A percentile compares a stretch with the other conserved stretches of the same genome.
Evolutionary conservation across 1,140 invertebrate genomes (phyloP).

Genomic region (Drosophila bifasciata): DNA sequence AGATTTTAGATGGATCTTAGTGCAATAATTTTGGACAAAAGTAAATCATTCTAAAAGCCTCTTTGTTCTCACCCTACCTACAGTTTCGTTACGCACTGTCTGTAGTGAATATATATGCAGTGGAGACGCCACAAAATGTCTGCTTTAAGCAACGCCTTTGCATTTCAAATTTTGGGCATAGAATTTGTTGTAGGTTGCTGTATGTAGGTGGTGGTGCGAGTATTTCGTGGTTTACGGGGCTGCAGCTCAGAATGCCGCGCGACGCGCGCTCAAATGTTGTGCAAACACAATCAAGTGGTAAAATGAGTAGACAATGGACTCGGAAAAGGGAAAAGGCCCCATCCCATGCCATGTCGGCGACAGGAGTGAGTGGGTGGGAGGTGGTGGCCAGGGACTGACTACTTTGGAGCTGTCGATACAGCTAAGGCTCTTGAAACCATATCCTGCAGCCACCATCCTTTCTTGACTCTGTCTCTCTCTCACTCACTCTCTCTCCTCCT

Average conservation of each 20-base stretch:
- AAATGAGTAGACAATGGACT: constrained; percentile 73
- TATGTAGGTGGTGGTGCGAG: constrained; percentile 7
- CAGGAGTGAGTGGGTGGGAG: background rate
- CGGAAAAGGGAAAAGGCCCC: constrained; percentile 25
- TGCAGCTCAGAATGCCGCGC: constrained; percentile 25
- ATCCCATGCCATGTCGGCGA: constrained; percentile 4
- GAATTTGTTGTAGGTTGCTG: constrained; percentile 19
- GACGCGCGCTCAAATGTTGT: constrained; percentile 45
- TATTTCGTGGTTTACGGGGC: constrained; percentile 8
- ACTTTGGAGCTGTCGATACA: constrained; percentile 47
- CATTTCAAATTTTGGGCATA: constrained; percentile 56
- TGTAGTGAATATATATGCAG: background rate
- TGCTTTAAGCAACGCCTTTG: constrained; percentile 42
- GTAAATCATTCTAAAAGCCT: too few relatives aligned
- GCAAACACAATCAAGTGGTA: constrained; percentile 73
- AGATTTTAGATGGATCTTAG: too few relatives aligned
- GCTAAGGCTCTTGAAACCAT: constrained; percentile 44
- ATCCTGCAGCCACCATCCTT: constrained; percentile 51
- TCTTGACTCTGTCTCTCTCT: constrained; percentile 16
- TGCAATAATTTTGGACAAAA: too few relatives aligned
- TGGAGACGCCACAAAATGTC: constrained; percentile 34
- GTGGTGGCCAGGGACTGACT: constrained; percentile 25
- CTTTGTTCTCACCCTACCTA: too few relatives aligned
- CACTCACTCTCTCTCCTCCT: constrained; percentile 7
- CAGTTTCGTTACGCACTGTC: background rate